phyloP scores from a whole-genome alignment of 2,797 vertebrate genomes.

The Ibycter americanus region DNA sequence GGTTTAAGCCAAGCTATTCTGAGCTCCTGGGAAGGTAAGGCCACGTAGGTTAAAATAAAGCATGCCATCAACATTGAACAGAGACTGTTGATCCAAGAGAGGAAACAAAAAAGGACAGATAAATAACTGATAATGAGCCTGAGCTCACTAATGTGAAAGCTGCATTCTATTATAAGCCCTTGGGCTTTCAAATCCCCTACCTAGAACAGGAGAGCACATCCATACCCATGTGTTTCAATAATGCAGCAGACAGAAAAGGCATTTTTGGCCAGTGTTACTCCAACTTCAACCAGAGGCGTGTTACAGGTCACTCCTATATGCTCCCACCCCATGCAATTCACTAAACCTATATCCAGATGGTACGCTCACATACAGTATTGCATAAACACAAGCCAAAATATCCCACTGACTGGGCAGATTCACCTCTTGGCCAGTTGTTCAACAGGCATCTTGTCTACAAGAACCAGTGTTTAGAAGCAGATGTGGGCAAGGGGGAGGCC shows the following conservation, averaged over 20 bases:
- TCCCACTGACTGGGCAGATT: neutral
- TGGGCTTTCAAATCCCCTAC: neutral
- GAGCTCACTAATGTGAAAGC: neutral
- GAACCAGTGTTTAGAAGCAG: neutral
- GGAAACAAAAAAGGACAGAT: neutral
- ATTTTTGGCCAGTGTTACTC: neutral
- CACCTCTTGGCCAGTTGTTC: neutral
- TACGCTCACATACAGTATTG: neutral
- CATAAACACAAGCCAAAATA: neutral
- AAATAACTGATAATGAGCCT: neutral
- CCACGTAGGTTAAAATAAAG: neutral
- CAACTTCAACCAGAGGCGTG: neutral
- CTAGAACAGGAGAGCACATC: neutral
- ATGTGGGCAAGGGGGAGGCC: fast-evolving
- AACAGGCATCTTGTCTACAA: neutral
- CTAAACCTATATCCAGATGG: neutral
- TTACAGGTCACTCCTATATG: neutral
- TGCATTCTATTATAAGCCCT: neutral
- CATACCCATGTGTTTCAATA: neutral
- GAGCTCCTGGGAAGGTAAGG: neutral
- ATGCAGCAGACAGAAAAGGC: neutral
- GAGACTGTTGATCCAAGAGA: neutral
- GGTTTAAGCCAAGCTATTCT: neutral
- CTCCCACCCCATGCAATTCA: neutral
- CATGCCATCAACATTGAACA: neutral